Evolutionary conservation across 2,888 invertebrate genomes (phyloP).

Genomic region (Volucella bombylans): DNA sequence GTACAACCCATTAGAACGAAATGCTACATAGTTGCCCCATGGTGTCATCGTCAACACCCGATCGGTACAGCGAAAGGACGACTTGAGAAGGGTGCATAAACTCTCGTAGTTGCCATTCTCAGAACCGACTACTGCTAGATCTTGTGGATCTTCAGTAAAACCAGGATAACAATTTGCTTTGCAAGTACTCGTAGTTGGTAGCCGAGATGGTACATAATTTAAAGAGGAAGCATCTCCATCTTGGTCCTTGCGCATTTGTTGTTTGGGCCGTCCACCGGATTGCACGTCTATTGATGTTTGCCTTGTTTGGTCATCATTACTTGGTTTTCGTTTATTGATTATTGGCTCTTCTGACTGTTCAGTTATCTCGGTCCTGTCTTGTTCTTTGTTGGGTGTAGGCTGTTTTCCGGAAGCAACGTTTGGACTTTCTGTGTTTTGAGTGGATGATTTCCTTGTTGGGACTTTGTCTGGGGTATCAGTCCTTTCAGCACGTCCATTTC

Average conservation of each 20-base stretch:
- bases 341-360: too few species aligned
- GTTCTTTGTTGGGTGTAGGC: too few species aligned
- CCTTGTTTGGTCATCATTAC: neutral
- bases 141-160: conserved; percentile 75
- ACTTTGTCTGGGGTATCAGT: neutral
- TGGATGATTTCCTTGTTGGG: too few species aligned
- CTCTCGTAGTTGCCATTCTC: conserved; percentile 80
- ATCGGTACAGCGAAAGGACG: conserved; percentile 79
- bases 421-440: too few species aligned
- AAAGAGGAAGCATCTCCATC: conserved; percentile 34
- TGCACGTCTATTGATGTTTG: too few species aligned
- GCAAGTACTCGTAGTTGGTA: conserved; percentile 67
- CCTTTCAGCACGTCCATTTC: neutral
- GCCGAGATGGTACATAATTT: conserved; percentile 37
- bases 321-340: neutral
- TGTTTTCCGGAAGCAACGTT: too few species aligned
- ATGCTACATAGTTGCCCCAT: conserved; percentile 81
- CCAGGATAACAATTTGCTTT: conserved; percentile 79
- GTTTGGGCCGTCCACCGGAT: conserved; percentile 3
- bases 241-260: conserved; percentile 45
- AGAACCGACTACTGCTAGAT: conserved; percentile 80
- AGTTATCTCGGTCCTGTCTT: too few species aligned
- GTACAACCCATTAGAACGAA: conserved; percentile 76
- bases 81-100: conserved; percentile 77
- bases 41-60: conserved; percentile 80